Conservation (phyloP, 2,113 vertebrate genomes). For the Clarias magur region DNA sequence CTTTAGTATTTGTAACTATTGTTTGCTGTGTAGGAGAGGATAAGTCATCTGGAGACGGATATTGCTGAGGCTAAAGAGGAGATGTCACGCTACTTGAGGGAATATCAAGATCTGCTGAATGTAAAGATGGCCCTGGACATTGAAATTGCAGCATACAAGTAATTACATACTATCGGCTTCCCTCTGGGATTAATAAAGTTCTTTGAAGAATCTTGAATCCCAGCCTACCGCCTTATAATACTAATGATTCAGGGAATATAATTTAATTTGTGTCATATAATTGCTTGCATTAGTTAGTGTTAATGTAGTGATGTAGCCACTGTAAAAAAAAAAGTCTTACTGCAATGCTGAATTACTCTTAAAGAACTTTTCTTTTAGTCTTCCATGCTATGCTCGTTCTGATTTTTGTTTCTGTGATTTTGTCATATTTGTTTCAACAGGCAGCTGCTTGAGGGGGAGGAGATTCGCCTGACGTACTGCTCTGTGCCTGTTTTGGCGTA, state of each 20-base stretch:
- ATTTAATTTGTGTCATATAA: not conserved
- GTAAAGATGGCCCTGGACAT: constrained; percentile 98
- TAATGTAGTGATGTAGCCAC: not conserved
- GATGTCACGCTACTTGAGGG: constrained; percentile 89
- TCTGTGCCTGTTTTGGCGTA: constrained; percentile 62
- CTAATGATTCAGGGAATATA: not conserved
- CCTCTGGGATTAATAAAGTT: no score
- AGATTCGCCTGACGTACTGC: constrained; percentile 78
- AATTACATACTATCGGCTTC: constrained; percentile 61
- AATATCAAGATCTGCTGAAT: constrained; percentile 95
- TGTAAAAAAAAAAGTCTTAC: not conserved
- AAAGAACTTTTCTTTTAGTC: not conserved
- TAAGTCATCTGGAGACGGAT: constrained; percentile 76
- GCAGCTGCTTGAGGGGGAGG: constrained; percentile 84
- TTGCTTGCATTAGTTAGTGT: not conserved
- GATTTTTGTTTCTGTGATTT: not conserved
- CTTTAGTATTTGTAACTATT: not conserved
- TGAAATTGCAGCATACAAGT: constrained; percentile 97
- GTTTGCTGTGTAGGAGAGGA: constrained; percentile 67
- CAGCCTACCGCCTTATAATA: not conserved
- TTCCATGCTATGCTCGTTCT: not conserved
- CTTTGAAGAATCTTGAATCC: not conserved
- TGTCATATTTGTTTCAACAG: constrained; percentile 60
- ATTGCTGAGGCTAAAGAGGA: constrained; percentile 80
- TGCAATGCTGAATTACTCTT: not conserved